Evolutionary conservation across 2,113 vertebrate species (phyloP), one percentile per base, ranked within the genome.

Genomic region (Theristicus caerulescens): DNA sequence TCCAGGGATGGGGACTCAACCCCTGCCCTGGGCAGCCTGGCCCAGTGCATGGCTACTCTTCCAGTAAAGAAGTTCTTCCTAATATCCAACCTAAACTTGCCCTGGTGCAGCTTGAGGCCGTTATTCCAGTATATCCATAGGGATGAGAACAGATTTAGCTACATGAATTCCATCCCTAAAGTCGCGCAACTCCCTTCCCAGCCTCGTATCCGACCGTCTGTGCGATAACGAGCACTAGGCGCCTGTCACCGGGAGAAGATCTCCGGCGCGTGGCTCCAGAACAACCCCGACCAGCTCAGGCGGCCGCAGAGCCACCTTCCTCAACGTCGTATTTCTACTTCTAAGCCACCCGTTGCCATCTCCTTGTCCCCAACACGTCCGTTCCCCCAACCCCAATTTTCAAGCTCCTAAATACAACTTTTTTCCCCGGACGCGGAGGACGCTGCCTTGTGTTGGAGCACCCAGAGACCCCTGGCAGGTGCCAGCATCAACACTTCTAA

Each of bases 191-290:
- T 72, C 91, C 94, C 93, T 77, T n/a, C 94, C 91, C 69, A 58
- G 92, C 82, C 91, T 66, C 21, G 7, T 34, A 71, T n/a, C 47
- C 52, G 1, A 26, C 73, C 18, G 46, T 2, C 14, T 13, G 66
- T 46, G 91, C 21, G 7, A 38, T 83, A 82, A 31, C 20, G 8
- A 76, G 93, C 51, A 55, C 62, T 65, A 47, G 6, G 62, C 58
- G 26, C 2, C 1, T 16, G 84, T 54, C 44, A 15, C 38, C 3
- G 10, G 55, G 47, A 65, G 55, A 16, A 11, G 26, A 38, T 6
- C 36, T 22, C 15, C 0, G 0, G 29, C 1, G 18, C 0, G 16
- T 0, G 0, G 59, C 65, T 85, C 51, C 74, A 58, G 64, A 54
- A 54, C 36, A n/a, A 3, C 2, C 18, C 55, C 1, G 0, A 4